Evolutionary conservation across 1,140 invertebrate genomes (phyloP).

Genomic region (Panonychus citri): DNA sequence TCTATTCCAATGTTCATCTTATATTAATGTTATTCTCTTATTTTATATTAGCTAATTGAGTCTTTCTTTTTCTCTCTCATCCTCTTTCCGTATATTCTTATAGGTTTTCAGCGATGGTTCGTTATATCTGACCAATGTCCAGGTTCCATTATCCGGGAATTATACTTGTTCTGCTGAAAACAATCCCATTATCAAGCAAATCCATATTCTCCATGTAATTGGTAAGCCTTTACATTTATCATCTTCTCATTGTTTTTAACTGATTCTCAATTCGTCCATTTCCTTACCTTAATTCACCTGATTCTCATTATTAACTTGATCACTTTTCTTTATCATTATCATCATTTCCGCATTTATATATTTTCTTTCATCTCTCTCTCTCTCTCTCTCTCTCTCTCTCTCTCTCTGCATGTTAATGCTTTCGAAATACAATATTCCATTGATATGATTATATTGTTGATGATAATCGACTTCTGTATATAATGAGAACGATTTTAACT

Average conservation of each 20-base stretch:
- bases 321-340: not conserved
- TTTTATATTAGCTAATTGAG: too few relatives aligned
- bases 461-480: not conserved
- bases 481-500: not conserved
- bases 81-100: not conserved
- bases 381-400: too few relatives aligned
- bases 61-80: not conserved
- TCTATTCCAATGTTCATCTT: too few relatives aligned
- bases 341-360: too few relatives aligned
- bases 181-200: slow-evolving; percentile 47
- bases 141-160: slow-evolving; percentile 51
- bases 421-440: too few relatives aligned
- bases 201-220: slow-evolving; percentile 46
- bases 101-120: slow-evolving; percentile 45
- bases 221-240: slow-evolving; percentile 31
- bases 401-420: too few relatives aligned
- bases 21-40: not conserved
- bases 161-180: slow-evolving; percentile 51
- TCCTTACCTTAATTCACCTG: too few relatives aligned
- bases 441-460: too few relatives aligned
- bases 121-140: slow-evolving; percentile 45
- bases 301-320: not conserved
- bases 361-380: too few relatives aligned
- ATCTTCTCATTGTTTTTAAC: not conserved
- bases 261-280: too few relatives aligned